Conservation (phyloP, 1,140 invertebrate species). For the Hycleus phaleratus region DNA sequence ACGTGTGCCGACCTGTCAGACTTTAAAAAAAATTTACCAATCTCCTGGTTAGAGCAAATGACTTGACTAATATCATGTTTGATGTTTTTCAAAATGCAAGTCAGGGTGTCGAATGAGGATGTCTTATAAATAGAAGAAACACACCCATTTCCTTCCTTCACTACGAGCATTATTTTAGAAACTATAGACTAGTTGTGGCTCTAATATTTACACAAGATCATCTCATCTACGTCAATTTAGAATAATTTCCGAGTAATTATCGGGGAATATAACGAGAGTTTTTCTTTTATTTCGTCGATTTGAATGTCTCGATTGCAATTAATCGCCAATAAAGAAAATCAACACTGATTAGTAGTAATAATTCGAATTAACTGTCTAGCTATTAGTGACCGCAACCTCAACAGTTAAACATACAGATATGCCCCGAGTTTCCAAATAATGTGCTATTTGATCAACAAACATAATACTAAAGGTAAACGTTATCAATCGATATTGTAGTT, state of each 20-base stretch:
- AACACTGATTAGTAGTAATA: constrained; percentile 22
- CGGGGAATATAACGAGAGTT: too few relatives aligned
- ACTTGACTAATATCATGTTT: constrained; percentile 19
- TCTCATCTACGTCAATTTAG: neutral
- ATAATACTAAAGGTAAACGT: constrained; percentile 32
- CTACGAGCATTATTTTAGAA: neutral
- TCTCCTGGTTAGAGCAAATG: constrained; percentile 21
- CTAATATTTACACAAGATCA: neutral
- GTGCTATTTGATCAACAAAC: constrained; percentile 30
- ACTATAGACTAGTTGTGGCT: too few relatives aligned
- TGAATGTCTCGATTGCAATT: neutral
- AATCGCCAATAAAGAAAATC: constrained; percentile 1
- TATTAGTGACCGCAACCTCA: constrained; percentile 18
- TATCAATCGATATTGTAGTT: constrained; percentile 32
- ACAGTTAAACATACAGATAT: constrained; percentile 25
- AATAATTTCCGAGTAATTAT: too few relatives aligned
- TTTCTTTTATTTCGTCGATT: too few relatives aligned
- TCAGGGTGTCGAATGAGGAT: constrained; percentile 19
- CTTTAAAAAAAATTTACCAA: neutral
- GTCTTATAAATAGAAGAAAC: constrained; percentile 2
- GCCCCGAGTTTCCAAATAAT: constrained; percentile 14
- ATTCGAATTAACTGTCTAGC: constrained; percentile 17
- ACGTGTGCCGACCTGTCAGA: constrained; percentile 21
- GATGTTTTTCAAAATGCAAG: constrained; percentile 19
- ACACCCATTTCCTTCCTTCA: constrained; percentile 17